Conservation (phyloP, 1,140 invertebrate species). For the Brachionus paranguensis region DNA sequence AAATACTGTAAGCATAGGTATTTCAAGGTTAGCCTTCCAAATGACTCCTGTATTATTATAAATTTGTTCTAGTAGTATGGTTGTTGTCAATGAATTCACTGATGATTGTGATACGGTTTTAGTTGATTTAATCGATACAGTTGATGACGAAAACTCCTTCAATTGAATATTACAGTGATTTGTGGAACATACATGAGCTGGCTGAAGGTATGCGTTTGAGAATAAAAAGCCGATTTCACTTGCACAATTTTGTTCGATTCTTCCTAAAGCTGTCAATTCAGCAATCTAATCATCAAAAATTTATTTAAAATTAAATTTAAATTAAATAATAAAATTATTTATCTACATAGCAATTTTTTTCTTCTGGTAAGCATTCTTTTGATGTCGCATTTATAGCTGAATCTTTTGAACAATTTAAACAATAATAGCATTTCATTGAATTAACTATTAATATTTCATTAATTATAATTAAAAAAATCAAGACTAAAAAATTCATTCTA, state of each 20-base stretch:
- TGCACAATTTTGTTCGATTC: slow-evolving; percentile 18
- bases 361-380: background rate
- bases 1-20: too few relatives aligned
- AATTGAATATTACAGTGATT: background rate
- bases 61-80: background rate
- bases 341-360: slow-evolving; percentile 6
- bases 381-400: background rate
- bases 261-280: background rate
- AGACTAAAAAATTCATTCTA: too few relatives aligned
- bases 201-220: background rate
- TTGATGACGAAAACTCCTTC: background rate
- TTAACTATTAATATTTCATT: background rate
- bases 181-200: slow-evolving; percentile 1
- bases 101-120: background rate
- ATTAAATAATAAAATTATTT: background rate
- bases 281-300: background rate
- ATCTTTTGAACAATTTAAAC: slow-evolving; percentile 4
- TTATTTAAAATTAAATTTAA: background rate
- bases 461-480: background rate
- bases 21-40: too few relatives aligned
- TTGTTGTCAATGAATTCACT: background rate
- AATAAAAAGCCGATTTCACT: slow-evolving; percentile 6
- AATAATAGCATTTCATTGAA: background rate
- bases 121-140: too few relatives aligned
- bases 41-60: background rate